A percentile compares a stretch with the other conserved stretches of the same genome.
Conservation (phyloP, 2,888 invertebrate genomes). For the Yponomeuta evonymella region DNA sequence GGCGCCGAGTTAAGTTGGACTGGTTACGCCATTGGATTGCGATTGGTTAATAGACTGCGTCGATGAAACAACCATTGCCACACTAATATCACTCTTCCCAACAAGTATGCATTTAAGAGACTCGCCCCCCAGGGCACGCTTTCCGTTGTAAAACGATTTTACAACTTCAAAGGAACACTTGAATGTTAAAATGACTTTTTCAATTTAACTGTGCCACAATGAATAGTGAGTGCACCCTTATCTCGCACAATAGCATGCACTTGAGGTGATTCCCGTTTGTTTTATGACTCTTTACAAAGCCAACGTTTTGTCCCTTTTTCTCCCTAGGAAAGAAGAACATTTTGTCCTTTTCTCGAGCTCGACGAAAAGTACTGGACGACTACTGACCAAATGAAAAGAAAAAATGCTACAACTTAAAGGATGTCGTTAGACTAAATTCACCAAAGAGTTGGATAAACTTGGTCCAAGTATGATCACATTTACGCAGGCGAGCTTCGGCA, state of each 20-base stretch:
- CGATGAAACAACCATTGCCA: too few relatives aligned
- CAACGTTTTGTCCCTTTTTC: neutral
- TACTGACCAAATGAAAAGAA: neutral
- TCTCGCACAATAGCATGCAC: slow-evolving; percentile 28
- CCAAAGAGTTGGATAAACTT: neutral
- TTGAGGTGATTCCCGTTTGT: slow-evolving; percentile 32
- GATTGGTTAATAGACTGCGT: too few relatives aligned
- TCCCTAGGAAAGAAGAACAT: too few relatives aligned
- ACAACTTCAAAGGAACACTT: slow-evolving; percentile 32
- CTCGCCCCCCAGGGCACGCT: neutral
- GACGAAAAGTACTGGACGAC: neutral
- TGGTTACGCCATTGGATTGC: too few relatives aligned
- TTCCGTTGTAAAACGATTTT: slow-evolving; percentile 23
- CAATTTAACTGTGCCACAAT: slow-evolving; percentile 36
- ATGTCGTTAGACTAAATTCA: neutral
- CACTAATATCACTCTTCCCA: too few relatives aligned
- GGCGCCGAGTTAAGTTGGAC: too few relatives aligned
- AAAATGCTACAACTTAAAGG: neutral
- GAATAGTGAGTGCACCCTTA: slow-evolving; percentile 22
- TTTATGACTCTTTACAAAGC: slow-evolving; percentile 24
- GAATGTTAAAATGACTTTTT: slow-evolving; percentile 33
- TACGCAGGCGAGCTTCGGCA: neutral
- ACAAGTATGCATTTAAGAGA: too few relatives aligned
- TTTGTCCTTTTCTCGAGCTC: neutral
- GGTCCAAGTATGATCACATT: neutral